Base-by-base conservation (phyloP, 2,113 vertebrate species). In the Fulmarus glacialis region DNA sequence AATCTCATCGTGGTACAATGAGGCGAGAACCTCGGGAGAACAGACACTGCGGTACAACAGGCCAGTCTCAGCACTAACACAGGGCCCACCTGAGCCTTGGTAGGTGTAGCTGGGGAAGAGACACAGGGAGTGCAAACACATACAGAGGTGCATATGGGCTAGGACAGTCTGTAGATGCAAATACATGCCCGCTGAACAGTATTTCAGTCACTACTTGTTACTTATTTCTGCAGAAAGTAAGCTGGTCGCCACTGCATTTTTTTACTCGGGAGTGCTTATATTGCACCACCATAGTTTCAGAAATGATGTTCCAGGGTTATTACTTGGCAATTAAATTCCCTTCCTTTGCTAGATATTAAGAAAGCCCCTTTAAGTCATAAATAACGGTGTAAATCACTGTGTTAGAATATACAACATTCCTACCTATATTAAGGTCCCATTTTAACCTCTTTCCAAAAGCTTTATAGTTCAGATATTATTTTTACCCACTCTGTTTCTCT, bases 91-190 rank as follows among this genome's bases (percentile, higher is more conserved):
- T 6, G 6, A 45, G 58, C 59, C n/a, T 40, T 15, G 52, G 42
- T 9, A 45, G 55, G 3, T 36, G 22, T 15, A 15, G n/a, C 5
- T 53, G 75, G 48, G 45, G 58, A 29, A 62, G 43, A 52, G 21
- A 21, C 13, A 26, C 15, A 4, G 0, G 0, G 7, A 0, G 5
- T 42, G 52, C 32, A 45, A 71, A 34, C 9, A 22, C 3, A 2
- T 11, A 3, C 7, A 22, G 47, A 59, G 32, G 21, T 11, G 15
- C 42, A 14, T 20, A n/a, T 18, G 36, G 74, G 40, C 30, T 40
- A 7, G 19, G 14, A 19, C 3, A 19, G 18, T 24, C 70, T 79
- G 30, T 13, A 38, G 32, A 6, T n/a, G 21, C 45, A 73, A 24
- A 53, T 10, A 47, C 23, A 6, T 5, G n/a, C 6, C 13, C 11